Percentiles rank a stretch among this genome's conserved stretches.
These are phyloP conservation scores for Microtus montanus DNA, from an alignment of 2,113 vertebrate species.

Conservation along the genomic window DNA sequence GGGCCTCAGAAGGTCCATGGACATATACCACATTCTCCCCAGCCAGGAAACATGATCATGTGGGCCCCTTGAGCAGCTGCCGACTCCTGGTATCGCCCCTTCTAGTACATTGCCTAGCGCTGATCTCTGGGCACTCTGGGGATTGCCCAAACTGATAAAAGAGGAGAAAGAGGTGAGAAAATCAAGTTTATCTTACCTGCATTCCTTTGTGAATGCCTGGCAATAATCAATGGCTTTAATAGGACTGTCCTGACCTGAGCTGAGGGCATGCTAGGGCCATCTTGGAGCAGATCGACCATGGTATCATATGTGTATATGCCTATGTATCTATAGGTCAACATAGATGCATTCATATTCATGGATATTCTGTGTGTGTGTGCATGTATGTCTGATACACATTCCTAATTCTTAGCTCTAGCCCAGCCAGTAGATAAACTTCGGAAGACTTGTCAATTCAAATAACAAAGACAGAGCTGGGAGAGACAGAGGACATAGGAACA, in stretches of 20 bases:
- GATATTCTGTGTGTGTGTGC: neutral
- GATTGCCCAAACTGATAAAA: neutral
- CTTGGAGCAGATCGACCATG: neutral
- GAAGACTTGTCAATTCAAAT: neutral
- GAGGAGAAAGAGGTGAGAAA: neutral
- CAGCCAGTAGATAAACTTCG: neutral
- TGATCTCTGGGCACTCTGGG: neutral
- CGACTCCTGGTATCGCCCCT: neutral
- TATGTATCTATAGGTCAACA: neutral
- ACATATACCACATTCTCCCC: no score
- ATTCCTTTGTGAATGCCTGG: neutral
- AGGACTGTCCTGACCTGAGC: neutral
- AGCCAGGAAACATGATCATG: neutral
- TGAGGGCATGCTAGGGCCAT: neutral
- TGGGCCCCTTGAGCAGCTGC: fast-evolving
- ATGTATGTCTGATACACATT: neutral
- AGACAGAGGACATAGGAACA: neutral
- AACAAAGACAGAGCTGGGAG: neutral
- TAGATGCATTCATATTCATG: neutral
- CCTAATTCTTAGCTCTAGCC: neutral
- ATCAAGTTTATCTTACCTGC: neutral
- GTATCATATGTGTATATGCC: neutral
- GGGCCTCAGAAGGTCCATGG: neutral
- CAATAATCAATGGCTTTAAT: neutral
- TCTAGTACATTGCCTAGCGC: no score